Percentiles rank a stretch among this genome's conserved stretches.
phyloP scores from a whole-genome alignment of 2,113 vertebrate genomes.

The Theristicus caerulescens region DNA sequence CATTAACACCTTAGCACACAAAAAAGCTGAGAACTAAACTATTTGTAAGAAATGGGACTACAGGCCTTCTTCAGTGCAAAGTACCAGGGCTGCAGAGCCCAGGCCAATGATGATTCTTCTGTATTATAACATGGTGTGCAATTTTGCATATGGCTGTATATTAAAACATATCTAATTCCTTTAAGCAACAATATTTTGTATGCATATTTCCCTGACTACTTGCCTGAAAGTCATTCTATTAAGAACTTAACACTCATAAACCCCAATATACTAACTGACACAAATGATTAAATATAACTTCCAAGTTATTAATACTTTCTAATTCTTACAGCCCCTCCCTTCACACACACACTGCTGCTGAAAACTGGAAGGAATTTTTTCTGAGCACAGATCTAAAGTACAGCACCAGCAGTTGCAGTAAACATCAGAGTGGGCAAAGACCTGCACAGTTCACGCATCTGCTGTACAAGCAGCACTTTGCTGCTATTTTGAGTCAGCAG shows the following conservation, averaged over 20 bases:
- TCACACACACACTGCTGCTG: neutral
- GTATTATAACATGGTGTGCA: neutral
- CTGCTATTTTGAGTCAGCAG: neutral
- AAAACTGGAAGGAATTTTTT: neutral
- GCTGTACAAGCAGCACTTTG: neutral
- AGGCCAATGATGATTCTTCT: neutral
- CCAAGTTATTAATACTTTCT: neutral
- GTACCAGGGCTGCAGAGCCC: neutral
- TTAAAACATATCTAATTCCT: neutral
- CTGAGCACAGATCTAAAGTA: neutral
- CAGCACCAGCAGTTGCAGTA: neutral
- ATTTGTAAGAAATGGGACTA: neutral
- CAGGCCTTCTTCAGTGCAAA: neutral
- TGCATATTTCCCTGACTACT: neutral
- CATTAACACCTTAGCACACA: neutral
- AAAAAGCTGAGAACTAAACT: neutral
- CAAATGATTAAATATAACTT: neutral
- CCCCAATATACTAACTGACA: neutral
- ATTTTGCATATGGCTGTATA: neutral
- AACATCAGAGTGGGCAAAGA: neutral
- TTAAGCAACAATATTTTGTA: neutral
- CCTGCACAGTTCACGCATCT: accelerated
- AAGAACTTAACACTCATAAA: neutral
- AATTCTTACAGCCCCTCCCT: neutral
- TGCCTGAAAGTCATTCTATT: neutral